Percentiles rank a stretch among this genome's conserved stretches.
Conservation (phyloP, 2,113 vertebrate genomes). For the Sander vitreus region DNA sequence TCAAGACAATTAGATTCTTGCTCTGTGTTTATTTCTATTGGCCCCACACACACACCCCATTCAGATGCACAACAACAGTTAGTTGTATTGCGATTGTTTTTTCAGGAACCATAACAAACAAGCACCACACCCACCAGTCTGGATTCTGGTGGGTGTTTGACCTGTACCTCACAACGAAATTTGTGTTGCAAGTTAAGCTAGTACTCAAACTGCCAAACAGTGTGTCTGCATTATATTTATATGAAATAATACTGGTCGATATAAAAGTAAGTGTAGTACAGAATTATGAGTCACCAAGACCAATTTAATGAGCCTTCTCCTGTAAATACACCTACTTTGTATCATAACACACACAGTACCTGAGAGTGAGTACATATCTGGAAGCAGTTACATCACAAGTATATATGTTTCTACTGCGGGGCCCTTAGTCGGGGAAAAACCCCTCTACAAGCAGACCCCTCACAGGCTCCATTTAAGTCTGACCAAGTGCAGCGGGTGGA, state of each 20-base stretch:
- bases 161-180: constrained; percentile 9
- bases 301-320: neutral
- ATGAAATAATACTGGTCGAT: neutral
- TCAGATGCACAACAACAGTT: neutral
- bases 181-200: neutral
- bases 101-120: constrained; percentile 58
- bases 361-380: constrained; percentile 6
- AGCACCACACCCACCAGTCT: constrained; percentile 20
- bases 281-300: neutral
- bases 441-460: neutral
- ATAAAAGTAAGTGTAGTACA: neutral
- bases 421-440: neutral
- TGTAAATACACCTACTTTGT: neutral
- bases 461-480: neutral
- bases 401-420: neutral
- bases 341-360: neutral
- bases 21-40: constrained; percentile 36
- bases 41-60: constrained; percentile 2
- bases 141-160: constrained; percentile 26
- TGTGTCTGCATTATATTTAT: neutral
- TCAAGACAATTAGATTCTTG: constrained; percentile 1
- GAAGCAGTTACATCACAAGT: constrained; percentile 2
- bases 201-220: neutral
- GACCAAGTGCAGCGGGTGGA: neutral
- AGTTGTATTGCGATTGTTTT: constrained; percentile 52